A percentile compares a stretch with the other conserved stretches of the same genome.
Evolutionary conservation across 2,888 invertebrate species (phyloP).

Genomic region (Pseudanteris insignis): DNA sequence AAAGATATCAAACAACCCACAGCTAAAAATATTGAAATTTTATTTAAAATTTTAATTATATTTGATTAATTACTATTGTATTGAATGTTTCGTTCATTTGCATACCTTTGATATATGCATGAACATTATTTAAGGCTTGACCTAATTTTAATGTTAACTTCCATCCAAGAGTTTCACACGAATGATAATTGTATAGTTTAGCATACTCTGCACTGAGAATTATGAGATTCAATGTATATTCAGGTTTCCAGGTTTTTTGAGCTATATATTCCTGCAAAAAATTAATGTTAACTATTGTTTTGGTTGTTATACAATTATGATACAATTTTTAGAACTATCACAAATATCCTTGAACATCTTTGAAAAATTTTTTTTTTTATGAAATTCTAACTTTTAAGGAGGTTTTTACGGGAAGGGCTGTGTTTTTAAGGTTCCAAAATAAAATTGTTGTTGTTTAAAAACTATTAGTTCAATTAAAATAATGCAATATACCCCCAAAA

Average conservation of each 20-base stretch:
- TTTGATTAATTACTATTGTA: constrained; percentile 6
- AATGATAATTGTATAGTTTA: constrained; percentile 54
- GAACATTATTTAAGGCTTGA: constrained; percentile 46
- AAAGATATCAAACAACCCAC: constrained; percentile 54
- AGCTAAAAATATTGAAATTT: constrained; percentile 52
- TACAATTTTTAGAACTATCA: no score
- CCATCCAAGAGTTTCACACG: constrained; percentile 56
- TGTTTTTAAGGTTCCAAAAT: no score
- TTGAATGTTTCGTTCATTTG: no score
- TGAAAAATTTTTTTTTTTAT: no score
- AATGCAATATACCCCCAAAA: no score
- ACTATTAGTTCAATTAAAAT: no score
- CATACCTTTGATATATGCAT: constrained; percentile 53
- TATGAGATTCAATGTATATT: constrained; percentile 49
- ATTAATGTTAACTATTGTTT: no score
- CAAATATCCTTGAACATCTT: no score
- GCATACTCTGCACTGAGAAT: constrained; percentile 58
- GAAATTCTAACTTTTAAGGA: no score
- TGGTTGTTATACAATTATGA: no score
- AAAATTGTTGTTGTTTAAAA: no score
- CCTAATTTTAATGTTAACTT: constrained; percentile 56
- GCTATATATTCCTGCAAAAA: constrained; percentile 45
- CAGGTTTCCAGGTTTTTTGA: constrained; percentile 48
- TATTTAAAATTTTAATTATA: constrained; percentile 3
- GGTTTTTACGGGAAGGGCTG: no score